Percentiles rank a stretch among this genome's conserved stretches.
These are phyloP conservation scores for Paradisaea rubra DNA, from an alignment of 2,113 vertebrate species.

Conservation along the genomic window DNA sequence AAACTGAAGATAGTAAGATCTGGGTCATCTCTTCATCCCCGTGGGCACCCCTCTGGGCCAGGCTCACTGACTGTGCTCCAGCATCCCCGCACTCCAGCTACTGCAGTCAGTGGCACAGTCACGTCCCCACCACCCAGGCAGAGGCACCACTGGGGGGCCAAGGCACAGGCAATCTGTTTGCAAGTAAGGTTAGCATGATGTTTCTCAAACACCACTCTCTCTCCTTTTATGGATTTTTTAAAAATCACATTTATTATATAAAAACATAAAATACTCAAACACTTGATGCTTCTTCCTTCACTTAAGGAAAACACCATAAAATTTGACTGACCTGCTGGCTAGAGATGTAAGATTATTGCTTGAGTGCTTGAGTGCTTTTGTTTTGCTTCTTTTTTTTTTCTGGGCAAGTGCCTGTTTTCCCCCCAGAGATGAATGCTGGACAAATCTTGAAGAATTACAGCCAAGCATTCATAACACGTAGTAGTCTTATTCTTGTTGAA, in stretches of 20 bases:
- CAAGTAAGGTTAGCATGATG: not conserved
- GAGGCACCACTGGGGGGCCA: not conserved
- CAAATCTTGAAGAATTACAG: not conserved
- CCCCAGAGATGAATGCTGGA: rapidly evolving
- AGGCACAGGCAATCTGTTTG: not conserved
- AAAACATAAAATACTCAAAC: not conserved
- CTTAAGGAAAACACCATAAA: not conserved
- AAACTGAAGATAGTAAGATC: not conserved
- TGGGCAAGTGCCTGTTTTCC: not conserved
- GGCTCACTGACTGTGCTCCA: not conserved
- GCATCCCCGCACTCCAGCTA: not conserved
- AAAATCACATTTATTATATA: not conserved
- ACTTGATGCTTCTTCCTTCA: not conserved
- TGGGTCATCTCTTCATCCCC: not conserved
- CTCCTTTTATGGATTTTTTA: not conserved
- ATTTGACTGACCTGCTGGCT: not conserved
- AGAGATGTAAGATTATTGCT: not conserved
- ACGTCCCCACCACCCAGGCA: not conserved
- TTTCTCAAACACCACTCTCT: not conserved
- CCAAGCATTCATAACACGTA: not conserved
- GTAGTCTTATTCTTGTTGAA: not conserved
- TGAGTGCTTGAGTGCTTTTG: not conserved
- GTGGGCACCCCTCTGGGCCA: not conserved
- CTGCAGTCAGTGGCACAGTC: not conserved
- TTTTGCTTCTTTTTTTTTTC: not conserved